A percentile compares a stretch with the other conserved stretches of the same genome.
phyloP scores from a whole-genome alignment of 2,888 invertebrate genomes.

The Mythimna ferrago region DNA sequence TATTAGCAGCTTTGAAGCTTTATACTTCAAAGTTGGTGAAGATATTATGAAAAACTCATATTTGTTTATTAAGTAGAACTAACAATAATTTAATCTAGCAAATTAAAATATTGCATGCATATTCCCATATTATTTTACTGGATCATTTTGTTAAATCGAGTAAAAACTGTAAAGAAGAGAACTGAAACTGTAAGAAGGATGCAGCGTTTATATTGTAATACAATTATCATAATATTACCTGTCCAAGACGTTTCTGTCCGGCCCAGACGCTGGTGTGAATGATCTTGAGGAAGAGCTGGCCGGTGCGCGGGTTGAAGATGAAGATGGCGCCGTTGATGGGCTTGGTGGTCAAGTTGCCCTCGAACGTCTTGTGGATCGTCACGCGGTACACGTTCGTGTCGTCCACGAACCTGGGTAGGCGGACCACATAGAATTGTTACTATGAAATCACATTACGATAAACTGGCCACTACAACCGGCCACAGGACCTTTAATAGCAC shows the following conservation, averaged over 20 bases:
- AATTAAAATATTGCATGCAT: too few species aligned
- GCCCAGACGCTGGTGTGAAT: constrained; percentile 99
- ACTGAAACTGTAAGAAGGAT: too few species aligned
- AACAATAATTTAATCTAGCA: too few species aligned
- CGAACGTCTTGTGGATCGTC: constrained; percentile 99
- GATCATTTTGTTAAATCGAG: too few species aligned
- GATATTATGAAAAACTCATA: too few species aligned
- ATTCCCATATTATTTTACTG: too few species aligned
- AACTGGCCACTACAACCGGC: not conserved
- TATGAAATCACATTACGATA: not conserved
- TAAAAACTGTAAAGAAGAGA: too few species aligned
- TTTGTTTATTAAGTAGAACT: too few species aligned
- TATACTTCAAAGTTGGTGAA: too few species aligned
- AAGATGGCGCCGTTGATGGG: constrained; percentile 99
- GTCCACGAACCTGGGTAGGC: constrained; percentile 95
- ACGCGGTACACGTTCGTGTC: constrained; percentile 99
- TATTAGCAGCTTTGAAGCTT: too few species aligned
- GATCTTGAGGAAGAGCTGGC: constrained; percentile 99
- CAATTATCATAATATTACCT: constrained; percentile 85
- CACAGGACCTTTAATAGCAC: too few species aligned
- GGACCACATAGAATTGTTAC: not conserved
- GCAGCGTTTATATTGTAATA: not conserved
- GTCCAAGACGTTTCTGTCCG: constrained; percentile 99
- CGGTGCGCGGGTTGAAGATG: constrained; percentile 99
- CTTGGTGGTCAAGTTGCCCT: constrained; percentile 99